Conservation (phyloP, 1,140 invertebrate species). For the Saxidomus purpurata region DNA sequence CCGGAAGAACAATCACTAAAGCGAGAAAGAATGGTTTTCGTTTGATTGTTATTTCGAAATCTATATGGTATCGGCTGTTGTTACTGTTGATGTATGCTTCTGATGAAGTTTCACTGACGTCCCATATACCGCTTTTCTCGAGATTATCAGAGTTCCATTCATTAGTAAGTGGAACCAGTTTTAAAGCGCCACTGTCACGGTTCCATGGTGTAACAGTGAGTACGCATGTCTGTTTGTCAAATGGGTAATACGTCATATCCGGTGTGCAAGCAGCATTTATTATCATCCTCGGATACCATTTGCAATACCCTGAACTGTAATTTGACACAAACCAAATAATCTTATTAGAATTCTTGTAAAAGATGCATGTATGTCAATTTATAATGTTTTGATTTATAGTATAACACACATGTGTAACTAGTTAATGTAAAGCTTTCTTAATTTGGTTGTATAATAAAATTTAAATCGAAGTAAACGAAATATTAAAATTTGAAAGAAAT, state of each 20-base stretch:
- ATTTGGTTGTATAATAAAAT: no score
- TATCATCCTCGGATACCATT: conserved; percentile 44
- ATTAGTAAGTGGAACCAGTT: background rate
- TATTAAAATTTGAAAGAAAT: no score
- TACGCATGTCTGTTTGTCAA: conserved; percentile 39
- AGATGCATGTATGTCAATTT: no score
- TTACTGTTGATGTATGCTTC: background rate
- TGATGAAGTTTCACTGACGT: background rate
- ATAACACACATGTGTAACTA: background rate
- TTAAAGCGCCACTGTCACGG: background rate
- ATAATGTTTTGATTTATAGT: no score
- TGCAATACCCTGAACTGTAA: conserved; percentile 14
- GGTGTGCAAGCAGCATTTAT: conserved; percentile 37
- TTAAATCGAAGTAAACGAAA: no score
- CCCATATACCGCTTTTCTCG: conserved; percentile 2
- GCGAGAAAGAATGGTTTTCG: conserved; percentile 38
- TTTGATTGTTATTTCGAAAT: conserved; percentile 47
- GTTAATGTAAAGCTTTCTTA: no score
- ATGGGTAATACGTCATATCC: conserved; percentile 46
- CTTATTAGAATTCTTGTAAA: no score
- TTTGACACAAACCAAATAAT: background rate
- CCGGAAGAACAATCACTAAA: conserved; percentile 47
- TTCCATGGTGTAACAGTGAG: conserved; percentile 21
- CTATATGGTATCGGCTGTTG: background rate
- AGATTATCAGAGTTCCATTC: background rate